These are phyloP conservation scores for Nomada ferruginata DNA, from an alignment of 2,888 invertebrate species.

Conservation along the genomic window DNA sequence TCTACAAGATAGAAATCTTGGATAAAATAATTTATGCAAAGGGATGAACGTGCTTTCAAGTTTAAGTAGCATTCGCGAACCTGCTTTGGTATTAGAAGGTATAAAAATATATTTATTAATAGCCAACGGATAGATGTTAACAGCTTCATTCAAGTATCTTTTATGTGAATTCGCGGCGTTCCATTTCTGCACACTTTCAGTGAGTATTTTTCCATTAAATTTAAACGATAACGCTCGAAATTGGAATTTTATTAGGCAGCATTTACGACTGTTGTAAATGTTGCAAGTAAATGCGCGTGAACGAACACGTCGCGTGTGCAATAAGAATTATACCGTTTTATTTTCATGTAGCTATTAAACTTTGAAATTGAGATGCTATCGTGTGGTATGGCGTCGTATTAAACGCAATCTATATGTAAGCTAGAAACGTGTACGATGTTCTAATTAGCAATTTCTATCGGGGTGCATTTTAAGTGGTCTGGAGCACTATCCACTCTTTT, in stretches of 20 bases:
- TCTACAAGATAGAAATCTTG: too few relatives aligned
- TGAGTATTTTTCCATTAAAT: background rate
- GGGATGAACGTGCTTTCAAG: too few relatives aligned
- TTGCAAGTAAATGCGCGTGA: slow-evolving; percentile 23
- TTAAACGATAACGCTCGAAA: slow-evolving; percentile 9
- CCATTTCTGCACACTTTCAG: slow-evolving; percentile 1
- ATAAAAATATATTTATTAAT: slow-evolving; percentile 1
- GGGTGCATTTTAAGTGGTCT: background rate
- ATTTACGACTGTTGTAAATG: slow-evolving; percentile 15
- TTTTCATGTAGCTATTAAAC: slow-evolving; percentile 35
- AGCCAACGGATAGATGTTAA: background rate
- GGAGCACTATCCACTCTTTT: background rate
- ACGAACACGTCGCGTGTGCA: slow-evolving; percentile 28
- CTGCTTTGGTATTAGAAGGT: background rate
- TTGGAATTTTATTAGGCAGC: slow-evolving; percentile 26
- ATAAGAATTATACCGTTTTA: slow-evolving; percentile 32
- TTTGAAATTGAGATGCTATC: slow-evolving; percentile 39
- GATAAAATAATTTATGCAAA: background rate
- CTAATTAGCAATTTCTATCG: slow-evolving; percentile 23
- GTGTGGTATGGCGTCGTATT: slow-evolving; percentile 3
- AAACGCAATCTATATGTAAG: slow-evolving; percentile 26
- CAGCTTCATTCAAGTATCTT: background rate
- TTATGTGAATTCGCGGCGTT: background rate
- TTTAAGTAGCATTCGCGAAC: background rate
- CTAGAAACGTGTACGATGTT: slow-evolving; percentile 11